Conservation (phyloP, 2,888 invertebrate genomes). For the Apamea anceps region DNA sequence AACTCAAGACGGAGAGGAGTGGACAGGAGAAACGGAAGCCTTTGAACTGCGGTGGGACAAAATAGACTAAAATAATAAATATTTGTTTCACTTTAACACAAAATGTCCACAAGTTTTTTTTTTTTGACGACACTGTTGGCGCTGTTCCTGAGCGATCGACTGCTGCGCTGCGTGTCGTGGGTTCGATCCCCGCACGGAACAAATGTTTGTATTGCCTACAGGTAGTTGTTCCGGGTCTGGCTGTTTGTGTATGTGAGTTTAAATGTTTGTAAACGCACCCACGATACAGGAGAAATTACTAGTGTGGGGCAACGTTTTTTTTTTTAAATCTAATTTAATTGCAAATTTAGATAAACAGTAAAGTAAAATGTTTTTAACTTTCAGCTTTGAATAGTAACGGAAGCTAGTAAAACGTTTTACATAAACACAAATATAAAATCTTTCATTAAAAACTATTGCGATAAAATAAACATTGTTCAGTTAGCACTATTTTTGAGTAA, state of each 20-base stretch:
- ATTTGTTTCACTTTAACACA: neutral
- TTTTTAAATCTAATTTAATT: no score
- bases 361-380: conserved; percentile 8
- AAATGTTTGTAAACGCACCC: no score
- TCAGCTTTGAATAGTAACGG: conserved; percentile 8
- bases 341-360: neutral
- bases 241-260: no score
- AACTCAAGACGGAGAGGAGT: neutral
- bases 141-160: no score
- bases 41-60: no score
- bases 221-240: no score
- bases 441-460: conserved; percentile 9
- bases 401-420: conserved; percentile 14
- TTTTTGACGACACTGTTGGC: no score
- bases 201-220: no score
- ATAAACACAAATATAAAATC: conserved; percentile 25
- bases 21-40: neutral
- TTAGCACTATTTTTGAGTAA: neutral
- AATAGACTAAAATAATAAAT: neutral
- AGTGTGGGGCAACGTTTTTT: no score
- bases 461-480: conserved; percentile 4
- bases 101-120: neutral
- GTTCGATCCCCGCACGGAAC: no score
- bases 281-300: no score
- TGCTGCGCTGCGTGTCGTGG: no score